A percentile compares a stretch with the other conserved stretches of the same genome.
These are phyloP conservation scores for Entomobrya multifasciata DNA, from an alignment of 2,888 invertebrate species.

Conservation along the genomic window DNA sequence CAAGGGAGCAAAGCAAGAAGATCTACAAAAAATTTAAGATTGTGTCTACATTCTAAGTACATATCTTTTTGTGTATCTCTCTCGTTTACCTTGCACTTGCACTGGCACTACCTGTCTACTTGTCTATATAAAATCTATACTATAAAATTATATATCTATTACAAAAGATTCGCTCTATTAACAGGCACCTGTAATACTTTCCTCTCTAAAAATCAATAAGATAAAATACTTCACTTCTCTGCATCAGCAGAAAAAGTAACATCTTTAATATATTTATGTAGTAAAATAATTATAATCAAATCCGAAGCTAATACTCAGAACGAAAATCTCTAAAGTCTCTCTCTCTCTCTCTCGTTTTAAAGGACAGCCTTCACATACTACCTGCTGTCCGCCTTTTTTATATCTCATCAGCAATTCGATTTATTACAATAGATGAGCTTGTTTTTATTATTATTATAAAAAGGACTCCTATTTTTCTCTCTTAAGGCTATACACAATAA, in stretches of 20 bases:
- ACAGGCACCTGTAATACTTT: slow-evolving; percentile 66
- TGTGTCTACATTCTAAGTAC: background rate
- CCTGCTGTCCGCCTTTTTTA: slow-evolving; percentile 59
- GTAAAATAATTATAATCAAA: background rate
- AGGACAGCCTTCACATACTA: too few relatives aligned
- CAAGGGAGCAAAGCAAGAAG: background rate
- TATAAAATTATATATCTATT: too few relatives aligned
- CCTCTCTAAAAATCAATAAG: background rate
- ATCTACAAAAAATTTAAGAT: background rate
- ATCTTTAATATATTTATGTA: too few relatives aligned
- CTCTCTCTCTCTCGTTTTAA: too few relatives aligned
- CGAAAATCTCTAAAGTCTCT: background rate
- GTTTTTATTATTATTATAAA: slow-evolving; percentile 43
- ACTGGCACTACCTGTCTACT: background rate
- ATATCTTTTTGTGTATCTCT: too few relatives aligned
- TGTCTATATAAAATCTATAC: background rate
- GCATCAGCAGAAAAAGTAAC: background rate
- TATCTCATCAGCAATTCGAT: slow-evolving; percentile 60
- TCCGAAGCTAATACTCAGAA: background rate
- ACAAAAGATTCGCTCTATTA: slow-evolving; percentile 51
- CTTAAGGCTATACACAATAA: slow-evolving; percentile 28
- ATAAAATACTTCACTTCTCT: background rate
- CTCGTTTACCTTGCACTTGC: too few relatives aligned
- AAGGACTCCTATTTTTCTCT: background rate
- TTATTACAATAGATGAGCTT: slow-evolving; percentile 38